Evolutionary conservation across 1,140 invertebrate species (phyloP).

Genomic region (Octopus bimaculoides): DNA sequence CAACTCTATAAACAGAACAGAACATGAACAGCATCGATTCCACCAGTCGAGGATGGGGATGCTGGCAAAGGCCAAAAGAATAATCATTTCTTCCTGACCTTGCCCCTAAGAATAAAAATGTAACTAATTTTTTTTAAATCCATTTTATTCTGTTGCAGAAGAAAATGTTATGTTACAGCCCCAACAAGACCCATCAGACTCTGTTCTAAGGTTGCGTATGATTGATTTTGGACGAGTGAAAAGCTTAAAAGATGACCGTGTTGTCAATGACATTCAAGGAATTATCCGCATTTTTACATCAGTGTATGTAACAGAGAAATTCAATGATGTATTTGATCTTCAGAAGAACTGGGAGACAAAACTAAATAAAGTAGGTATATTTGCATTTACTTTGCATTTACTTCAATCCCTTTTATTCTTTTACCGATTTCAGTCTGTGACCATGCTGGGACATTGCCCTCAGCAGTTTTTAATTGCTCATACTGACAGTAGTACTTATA

Average conservation of each 20-base stretch:
- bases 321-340: background rate
- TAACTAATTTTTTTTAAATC: too few relatives aligned
- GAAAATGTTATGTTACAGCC: background rate
- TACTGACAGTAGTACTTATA: too few relatives aligned
- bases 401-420: too few relatives aligned
- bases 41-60: too few relatives aligned
- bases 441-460: too few relatives aligned
- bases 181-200: background rate
- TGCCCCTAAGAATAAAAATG: too few relatives aligned
- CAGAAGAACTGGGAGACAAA: background rate
- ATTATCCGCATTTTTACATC: slow-evolving; percentile 7
- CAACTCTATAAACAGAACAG: too few relatives aligned
- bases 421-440: too few relatives aligned
- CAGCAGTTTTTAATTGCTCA: too few relatives aligned
- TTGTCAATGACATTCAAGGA: background rate
- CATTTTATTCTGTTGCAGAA: background rate
- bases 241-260: background rate
- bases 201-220: background rate
- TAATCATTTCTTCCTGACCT: too few relatives aligned
- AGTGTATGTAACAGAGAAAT: background rate
- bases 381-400: background rate
- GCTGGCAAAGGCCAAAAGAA: too few relatives aligned
- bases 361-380: background rate
- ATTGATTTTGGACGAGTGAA: slow-evolving; percentile 1
- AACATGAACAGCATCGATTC: too few relatives aligned